Base-by-base conservation (phyloP, 2,113 vertebrate genomes). In the Periophthalmodon schlosseri region DNA sequence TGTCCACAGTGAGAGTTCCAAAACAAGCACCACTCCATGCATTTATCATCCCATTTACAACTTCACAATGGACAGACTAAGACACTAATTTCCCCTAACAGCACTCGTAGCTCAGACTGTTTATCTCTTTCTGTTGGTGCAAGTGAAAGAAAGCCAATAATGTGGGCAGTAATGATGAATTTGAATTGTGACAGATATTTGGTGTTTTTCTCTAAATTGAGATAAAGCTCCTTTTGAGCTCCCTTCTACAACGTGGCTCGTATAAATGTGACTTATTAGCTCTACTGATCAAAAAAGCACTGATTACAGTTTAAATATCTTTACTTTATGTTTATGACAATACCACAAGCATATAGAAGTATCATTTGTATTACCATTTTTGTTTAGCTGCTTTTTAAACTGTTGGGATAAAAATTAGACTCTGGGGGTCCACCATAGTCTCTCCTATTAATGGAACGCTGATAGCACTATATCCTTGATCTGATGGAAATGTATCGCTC, bases 111-210 rank as follows among this genome's bases (percentile, higher is more conserved):
- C 36, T 72, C 54, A 57, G 34, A 20, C 54, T 69, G 73, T 57
- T 66, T 44, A 23, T 66, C 44, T 72, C 5, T 61, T 20, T 28
- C 13, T 49, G 56, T 60, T 58, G 18, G 16, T 44, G 5, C 46
- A 67, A 60, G 73, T 68, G 50, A 39, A 47, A 44, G 18, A 76
- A 71, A 73, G 81, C 64, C 70, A 86, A 70, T 34, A 20, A n/a
- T 47, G 57, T 70, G 50, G 69, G 57, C 23, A 28, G 23, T 60
- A 60, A 60, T 70, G 16, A 70, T 75, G 79, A 81, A 77, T 64
- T 73, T 65, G 47, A 69, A 70, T 77, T 39, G 57, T 44, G 28
- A 36, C 36, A 0, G 16, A 72, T 54, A 68, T 58, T 20, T 58
- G 61, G 46, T 12, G 28, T 66, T 77, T 69, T 68, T 10, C 60